These are phyloP conservation scores for Martes martes DNA, from an alignment of 2,113 vertebrate genomes.

Conservation along the genomic window DNA sequence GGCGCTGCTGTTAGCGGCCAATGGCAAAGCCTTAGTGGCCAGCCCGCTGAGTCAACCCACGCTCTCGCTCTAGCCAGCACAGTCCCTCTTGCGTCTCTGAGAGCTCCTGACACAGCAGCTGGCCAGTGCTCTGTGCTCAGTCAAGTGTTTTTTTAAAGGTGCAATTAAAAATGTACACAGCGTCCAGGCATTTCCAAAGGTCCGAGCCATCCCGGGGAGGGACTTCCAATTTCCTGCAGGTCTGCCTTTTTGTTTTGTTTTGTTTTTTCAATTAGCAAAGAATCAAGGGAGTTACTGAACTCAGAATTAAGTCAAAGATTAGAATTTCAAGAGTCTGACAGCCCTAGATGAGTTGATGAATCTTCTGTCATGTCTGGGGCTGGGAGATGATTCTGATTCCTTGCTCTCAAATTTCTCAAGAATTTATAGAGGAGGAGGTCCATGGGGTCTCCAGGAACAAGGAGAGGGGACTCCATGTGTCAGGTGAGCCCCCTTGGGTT, in stretches of 20 bases:
- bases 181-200: rapidly evolving
- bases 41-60: not conserved
- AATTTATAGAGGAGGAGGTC: not conserved
- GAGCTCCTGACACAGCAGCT: not conserved
- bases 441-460: rapidly evolving
- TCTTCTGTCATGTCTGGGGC: not conserved
- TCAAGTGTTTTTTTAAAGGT: not conserved
- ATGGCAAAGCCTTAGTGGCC: rapidly evolving
- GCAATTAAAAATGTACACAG: not conserved
- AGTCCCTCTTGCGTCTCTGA: rapidly evolving
- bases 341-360: no score
- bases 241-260: not conserved
- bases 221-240: not conserved
- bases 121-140: not conserved
- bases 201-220: rapidly evolving
- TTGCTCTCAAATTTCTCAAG: not conserved
- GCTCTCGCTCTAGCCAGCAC: rapidly evolving
- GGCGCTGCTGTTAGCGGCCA: rapidly evolving
- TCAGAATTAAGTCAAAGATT: not conserved
- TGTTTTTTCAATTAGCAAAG: not conserved
- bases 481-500: rapidly evolving
- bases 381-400: not conserved
- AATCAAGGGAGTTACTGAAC: not conserved
- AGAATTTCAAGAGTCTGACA: not conserved
- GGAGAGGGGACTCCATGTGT: rapidly evolving